phyloP scores from a whole-genome alignment of 2,113 vertebrate genomes.

The Gallinago media region DNA sequence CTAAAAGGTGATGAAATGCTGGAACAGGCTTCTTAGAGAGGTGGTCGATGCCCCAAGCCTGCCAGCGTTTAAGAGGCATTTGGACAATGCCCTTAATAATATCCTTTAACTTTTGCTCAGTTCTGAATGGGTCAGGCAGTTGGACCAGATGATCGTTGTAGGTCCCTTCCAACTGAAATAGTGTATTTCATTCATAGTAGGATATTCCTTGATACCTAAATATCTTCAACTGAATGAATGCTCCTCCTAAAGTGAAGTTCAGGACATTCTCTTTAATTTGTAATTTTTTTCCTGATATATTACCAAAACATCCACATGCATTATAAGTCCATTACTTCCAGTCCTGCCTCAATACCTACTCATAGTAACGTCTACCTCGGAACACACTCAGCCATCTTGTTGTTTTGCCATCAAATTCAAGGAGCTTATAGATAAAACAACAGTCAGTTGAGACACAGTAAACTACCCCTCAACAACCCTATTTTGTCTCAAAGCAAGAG shows the following conservation, averaged over 20 bases:
- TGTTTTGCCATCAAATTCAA: neutral
- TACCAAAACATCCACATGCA: neutral
- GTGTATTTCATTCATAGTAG: neutral
- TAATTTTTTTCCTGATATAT: neutral
- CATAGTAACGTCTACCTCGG: accelerated
- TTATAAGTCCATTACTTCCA: neutral
- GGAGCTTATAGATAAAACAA: neutral
- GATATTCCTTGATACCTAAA: neutral
- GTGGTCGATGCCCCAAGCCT: neutral
- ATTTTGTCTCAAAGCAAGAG: neutral
- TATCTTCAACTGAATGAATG: neutral
- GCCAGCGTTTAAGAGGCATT: neutral
- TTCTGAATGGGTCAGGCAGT: neutral
- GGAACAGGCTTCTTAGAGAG: neutral
- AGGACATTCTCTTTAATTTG: neutral
- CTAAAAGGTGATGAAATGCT: neutral
- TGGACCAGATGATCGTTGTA: neutral
- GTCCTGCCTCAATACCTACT: neutral
- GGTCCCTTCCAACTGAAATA: neutral
- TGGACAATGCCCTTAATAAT: neutral
- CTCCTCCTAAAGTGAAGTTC: neutral
- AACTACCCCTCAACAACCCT: neutral
- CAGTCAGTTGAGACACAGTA: neutral
- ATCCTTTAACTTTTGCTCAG: neutral
- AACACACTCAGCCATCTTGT: neutral